Base-by-base conservation (phyloP, 2,797 vertebrate species). In the Anas georgica region DNA sequence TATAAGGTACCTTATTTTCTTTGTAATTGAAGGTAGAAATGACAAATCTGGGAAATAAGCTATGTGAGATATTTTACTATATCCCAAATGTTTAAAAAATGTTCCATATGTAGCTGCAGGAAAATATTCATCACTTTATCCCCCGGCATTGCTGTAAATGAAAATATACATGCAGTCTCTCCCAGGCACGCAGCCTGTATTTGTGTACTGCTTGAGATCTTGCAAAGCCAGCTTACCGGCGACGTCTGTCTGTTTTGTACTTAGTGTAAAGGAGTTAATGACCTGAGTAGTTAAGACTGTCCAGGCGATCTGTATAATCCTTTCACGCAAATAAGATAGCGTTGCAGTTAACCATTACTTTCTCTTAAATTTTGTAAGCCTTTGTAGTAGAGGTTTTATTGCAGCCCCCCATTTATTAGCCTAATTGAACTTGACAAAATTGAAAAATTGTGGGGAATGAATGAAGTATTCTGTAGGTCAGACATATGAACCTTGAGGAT, bases 261-360 rank as follows among this genome's bases (percentile, higher is more conserved):
- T 85, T 22, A 70, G 68, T 23, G 91, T 31, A 94, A 93, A 91
- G 93, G 74, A 97, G 86, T 90, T 95, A 95, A 96, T 84, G 91
- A 93, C 95, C 92, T 86, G 91, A 54, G 64, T 5, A 55, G 88
- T 86, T 96, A 94, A 96, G 68, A 33, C 75, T 83, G 86, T 89
- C 75, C 86, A 56, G 86, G 54, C 2, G 5, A 95, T 88, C 93
- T 33, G 45, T 70, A 43, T 96, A 96, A 95, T 95, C 94, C 95
- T 81, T 87, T 93, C 86, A 48, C 45, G 17, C 78, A 91, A 93
- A 75, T 39, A 70, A 93, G 93, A 80, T 86, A 29, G 3, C 28
- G 52, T 39, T 88, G 41, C 78, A 59, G 37, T 79, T 86, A 81
- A 83, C 67, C 0, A 1, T 69, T 85, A 35, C 70, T 87, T 94